A percentile compares a stretch with the other conserved stretches of the same genome.
These are phyloP conservation scores for Cydia fagiglandana DNA, from an alignment of 1,140 invertebrate species.

Conservation along the genomic window DNA sequence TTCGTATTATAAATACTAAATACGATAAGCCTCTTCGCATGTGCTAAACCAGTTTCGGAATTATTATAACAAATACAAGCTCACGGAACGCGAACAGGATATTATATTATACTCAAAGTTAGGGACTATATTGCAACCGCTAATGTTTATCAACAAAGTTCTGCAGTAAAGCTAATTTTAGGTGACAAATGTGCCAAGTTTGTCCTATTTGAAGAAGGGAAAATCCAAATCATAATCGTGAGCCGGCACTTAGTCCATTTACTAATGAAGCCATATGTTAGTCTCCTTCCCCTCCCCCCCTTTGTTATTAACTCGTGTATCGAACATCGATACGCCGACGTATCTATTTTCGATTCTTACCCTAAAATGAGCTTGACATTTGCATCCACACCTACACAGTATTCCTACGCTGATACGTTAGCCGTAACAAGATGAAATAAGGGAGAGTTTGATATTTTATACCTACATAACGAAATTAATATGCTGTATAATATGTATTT, in stretches of 20 bases:
- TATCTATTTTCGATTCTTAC: slow-evolving; percentile 23
- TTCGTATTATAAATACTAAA: neutral
- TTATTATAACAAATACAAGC: neutral
- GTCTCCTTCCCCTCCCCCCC: neutral
- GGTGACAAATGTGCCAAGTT: neutral
- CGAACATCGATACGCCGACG: slow-evolving; percentile 35
- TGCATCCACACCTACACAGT: neutral
- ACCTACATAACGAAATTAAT: neutral
- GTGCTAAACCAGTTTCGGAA: neutral
- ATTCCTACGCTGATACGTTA: slow-evolving; percentile 4
- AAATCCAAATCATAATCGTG: slow-evolving; percentile 35
- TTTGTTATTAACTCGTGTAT: slow-evolving; percentile 23
- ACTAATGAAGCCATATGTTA: slow-evolving; percentile 45
- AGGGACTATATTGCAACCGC: neutral
- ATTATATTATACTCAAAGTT: neutral
- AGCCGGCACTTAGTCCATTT: slow-evolving; percentile 48
- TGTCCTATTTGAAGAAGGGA: slow-evolving; percentile 34
- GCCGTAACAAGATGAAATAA: too few species aligned
- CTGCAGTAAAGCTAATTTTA: slow-evolving; percentile 1
- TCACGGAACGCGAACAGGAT: neutral
- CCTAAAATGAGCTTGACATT: slow-evolving; percentile 19
- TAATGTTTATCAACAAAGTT: slow-evolving; percentile 6
- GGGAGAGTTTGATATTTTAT: too few species aligned
- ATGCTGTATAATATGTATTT: too few species aligned
- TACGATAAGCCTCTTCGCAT: neutral